Percentiles rank a stretch among this genome's conserved stretches.
Evolutionary conservation across 2,113 vertebrate species (phyloP).

Genomic region (Neodontobutis hainanensis): DNA sequence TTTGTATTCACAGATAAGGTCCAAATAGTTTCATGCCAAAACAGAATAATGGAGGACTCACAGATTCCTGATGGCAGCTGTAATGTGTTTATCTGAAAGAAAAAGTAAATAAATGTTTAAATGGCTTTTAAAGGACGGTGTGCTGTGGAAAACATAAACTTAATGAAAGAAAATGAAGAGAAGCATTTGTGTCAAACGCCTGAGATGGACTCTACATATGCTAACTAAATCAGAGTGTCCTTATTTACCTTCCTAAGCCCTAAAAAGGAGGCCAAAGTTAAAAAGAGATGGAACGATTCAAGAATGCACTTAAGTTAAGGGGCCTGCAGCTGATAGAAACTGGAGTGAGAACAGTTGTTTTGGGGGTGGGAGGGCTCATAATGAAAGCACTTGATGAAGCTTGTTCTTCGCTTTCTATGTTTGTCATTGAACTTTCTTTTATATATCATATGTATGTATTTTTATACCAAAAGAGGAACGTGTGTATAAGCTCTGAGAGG

Average conservation of each 20-base stretch:
- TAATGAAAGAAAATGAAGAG: neutral
- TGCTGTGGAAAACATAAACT: neutral
- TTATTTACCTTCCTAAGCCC: conserved; percentile 7
- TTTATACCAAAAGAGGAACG: conserved; percentile 75
- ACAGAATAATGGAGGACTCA: conserved; percentile 17
- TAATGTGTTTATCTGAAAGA: neutral
- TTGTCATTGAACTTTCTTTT: conserved; percentile 68
- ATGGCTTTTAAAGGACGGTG: conserved; percentile 30
- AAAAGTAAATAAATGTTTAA: conserved; percentile 4
- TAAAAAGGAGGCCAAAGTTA: conserved; percentile 34
- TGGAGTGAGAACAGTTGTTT: neutral
- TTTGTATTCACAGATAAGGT: too few relatives aligned
- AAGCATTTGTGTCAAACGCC: conserved; percentile 6
- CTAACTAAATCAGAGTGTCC: conserved; percentile 20
- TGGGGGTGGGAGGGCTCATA: conserved; percentile 29
- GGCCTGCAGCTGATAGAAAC: conserved; percentile 27
- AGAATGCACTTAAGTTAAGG: conserved; percentile 58
- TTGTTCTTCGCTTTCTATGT: conserved; percentile 63
- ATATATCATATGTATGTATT: conserved; percentile 79
- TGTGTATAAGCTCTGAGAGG: conserved; percentile 50
- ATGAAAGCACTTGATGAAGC: conserved; percentile 73
- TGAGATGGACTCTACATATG: conserved; percentile 17
- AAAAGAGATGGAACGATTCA: neutral
- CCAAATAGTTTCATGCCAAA: conserved; percentile 43
- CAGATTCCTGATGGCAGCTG: conserved; percentile 1